phyloP scores from a whole-genome alignment of 2,113 vertebrate genomes.

The Elgaria multicarinata region DNA sequence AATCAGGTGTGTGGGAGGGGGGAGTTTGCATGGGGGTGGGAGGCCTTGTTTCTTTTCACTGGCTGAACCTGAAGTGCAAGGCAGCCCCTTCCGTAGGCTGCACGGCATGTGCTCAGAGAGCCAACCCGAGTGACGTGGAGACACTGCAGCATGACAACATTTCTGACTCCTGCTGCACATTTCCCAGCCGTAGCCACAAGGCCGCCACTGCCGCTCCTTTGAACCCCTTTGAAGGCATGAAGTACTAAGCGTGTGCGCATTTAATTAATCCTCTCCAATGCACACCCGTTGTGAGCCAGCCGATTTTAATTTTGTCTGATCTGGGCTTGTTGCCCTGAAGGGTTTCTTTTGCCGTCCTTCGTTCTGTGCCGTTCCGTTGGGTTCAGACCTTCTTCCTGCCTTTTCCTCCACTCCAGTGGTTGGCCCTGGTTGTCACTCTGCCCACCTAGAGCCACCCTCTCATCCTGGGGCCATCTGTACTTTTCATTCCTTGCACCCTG shows the following conservation, averaged over 20 bases:
- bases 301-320: slow-evolving; percentile 58
- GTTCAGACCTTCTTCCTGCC: slow-evolving; percentile 24
- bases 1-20: neutral
- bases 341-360: slow-evolving; percentile 57
- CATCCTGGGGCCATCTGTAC: slow-evolving; percentile 52
- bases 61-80: neutral
- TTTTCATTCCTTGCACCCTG: neutral
- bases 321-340: slow-evolving; percentile 64
- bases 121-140: neutral
- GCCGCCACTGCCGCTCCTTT: slow-evolving; percentile 67
- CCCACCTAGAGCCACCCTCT: slow-evolving; percentile 51
- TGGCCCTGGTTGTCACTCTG: slow-evolving; percentile 47
- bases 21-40: no score
- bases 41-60: neutral
- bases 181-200: slow-evolving; percentile 65
- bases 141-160: slow-evolving; percentile 11
- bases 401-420: slow-evolving; percentile 64
- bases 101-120: neutral
- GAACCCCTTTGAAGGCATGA: slow-evolving; percentile 68
- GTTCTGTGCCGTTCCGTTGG: slow-evolving; percentile 36
- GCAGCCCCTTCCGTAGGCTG: no score
- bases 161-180: slow-evolving; percentile 58
- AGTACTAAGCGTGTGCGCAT: slow-evolving; percentile 51
- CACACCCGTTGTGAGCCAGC: slow-evolving; percentile 60
- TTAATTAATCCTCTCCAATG: slow-evolving; percentile 71